Conservation (phyloP, 2,888 invertebrate genomes). For the Eurytoma californica region DNA sequence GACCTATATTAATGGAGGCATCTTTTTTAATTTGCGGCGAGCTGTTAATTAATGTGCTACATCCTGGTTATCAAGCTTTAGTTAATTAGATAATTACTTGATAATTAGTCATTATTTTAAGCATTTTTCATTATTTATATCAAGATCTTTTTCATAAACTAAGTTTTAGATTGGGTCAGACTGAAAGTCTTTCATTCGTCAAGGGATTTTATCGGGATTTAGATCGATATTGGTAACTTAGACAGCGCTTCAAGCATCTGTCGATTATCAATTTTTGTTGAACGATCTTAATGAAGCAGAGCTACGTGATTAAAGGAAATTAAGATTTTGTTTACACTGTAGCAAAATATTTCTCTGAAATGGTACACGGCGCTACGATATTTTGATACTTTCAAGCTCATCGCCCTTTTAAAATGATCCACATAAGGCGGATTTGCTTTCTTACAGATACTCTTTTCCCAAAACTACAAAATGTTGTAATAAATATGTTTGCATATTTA, state of each 20-base stretch:
- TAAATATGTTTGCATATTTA: not conserved
- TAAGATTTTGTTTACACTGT: conserved; percentile 26
- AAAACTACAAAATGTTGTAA: not conserved
- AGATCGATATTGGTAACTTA: not conserved
- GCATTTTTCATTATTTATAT: no score
- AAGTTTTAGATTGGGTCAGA: no score
- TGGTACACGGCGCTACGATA: conserved; percentile 10
- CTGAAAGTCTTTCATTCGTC: no score
- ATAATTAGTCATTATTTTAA: no score
- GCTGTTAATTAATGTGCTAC: no score
- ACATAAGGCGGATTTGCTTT: not conserved
- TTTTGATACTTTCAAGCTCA: conserved; percentile 42
- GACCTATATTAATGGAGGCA: no score
- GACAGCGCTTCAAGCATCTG: not conserved
- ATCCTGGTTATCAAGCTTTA: no score
- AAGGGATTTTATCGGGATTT: not conserved
- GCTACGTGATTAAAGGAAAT: conserved; percentile 22
- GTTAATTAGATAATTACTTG: no score
- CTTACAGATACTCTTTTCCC: not conserved
- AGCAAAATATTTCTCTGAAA: conserved; percentile 22
- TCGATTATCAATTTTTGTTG: conserved; percentile 36
- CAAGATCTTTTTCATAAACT: no score
- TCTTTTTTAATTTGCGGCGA: no score
- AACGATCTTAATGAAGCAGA: conserved; percentile 34
- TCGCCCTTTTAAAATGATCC: conserved; percentile 18